Evolutionary conservation across 2,888 invertebrate genomes (phyloP).

Genomic region (Drosophila aldrichi): DNA sequence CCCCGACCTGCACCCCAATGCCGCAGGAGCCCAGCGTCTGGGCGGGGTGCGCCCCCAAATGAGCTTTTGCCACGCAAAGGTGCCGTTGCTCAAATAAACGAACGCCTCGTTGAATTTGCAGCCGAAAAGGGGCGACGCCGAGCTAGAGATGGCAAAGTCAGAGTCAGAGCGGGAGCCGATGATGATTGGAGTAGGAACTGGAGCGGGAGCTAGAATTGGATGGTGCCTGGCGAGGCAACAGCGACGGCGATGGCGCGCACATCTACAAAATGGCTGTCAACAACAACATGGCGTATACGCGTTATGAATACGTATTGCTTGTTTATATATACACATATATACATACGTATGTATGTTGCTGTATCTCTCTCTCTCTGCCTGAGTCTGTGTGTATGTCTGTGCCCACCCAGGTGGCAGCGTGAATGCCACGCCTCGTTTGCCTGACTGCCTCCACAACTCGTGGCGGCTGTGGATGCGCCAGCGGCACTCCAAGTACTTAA

Average conservation of each 20-base stretch:
- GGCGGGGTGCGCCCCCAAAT: slow-evolving; percentile 47
- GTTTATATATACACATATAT: slow-evolving; percentile 55
- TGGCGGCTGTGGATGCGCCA: slow-evolving; percentile 52
- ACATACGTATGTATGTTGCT: not conserved
- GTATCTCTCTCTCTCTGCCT: not conserved
- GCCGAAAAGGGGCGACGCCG: slow-evolving; percentile 37
- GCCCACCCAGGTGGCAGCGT: slow-evolving; percentile 43
- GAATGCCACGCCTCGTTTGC: slow-evolving; percentile 28
- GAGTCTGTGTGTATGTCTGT: slow-evolving; percentile 9
- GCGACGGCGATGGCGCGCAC: slow-evolving; percentile 60
- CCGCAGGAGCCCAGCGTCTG: not conserved
- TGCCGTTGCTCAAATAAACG: slow-evolving; percentile 75
- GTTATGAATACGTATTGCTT: slow-evolving; percentile 79
- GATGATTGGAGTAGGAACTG: slow-evolving; percentile 2
- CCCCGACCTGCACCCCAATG: not conserved
- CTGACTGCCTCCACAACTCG: slow-evolving; percentile 20
- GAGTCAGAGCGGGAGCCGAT: slow-evolving; percentile 14
- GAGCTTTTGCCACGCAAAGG: slow-evolving; percentile 77
- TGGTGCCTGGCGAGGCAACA: slow-evolving; percentile 20
- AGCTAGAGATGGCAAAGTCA: slow-evolving; percentile 7
- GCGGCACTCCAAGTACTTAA: slow-evolving; percentile 75
- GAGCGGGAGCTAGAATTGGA: slow-evolving; percentile 3
- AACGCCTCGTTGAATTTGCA: slow-evolving; percentile 69
- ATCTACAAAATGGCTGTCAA: slow-evolving; percentile 80
- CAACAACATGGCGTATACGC: slow-evolving; percentile 80